Percentiles rank a stretch among this genome's conserved stretches.
Conservation (phyloP, 2,113 vertebrate genomes). For the Ameiurus melas region DNA sequence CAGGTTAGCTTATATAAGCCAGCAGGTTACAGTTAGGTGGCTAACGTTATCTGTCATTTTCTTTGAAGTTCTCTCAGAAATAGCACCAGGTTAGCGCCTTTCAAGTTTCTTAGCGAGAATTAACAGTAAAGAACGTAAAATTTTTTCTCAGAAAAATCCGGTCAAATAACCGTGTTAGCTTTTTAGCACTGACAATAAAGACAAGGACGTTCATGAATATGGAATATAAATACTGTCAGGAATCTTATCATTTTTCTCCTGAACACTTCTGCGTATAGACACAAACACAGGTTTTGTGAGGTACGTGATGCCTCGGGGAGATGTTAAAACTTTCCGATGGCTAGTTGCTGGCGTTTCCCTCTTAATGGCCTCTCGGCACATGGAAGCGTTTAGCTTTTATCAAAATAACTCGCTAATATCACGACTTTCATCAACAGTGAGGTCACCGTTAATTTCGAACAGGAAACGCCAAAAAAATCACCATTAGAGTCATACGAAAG, state of each 20-base stretch:
- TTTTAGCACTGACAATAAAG: neutral
- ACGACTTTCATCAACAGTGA: conserved; percentile 60
- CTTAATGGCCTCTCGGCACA: conserved; percentile 60
- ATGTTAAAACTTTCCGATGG: conserved; percentile 51
- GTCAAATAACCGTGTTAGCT: neutral
- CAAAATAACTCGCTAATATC: conserved; percentile 67
- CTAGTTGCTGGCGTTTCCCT: conserved; percentile 54
- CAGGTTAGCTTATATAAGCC: neutral
- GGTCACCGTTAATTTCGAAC: conserved; percentile 50
- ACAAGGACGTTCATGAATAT: neutral
- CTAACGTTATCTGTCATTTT: neutral
- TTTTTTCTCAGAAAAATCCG: neutral
- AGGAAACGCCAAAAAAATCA: conserved; percentile 6
- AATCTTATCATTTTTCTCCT: neutral
- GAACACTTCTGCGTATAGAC: neutral
- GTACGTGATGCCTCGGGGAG: neutral
- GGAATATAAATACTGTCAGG: neutral
- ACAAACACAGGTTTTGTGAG: neutral
- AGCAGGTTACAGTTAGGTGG: neutral
- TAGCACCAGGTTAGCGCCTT: neutral
- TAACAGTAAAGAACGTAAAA: neutral
- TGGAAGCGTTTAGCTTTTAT: conserved; percentile 71
- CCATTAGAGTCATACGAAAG: neutral
- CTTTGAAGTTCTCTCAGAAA: neutral
- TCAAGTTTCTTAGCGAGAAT: neutral